Conservation (phyloP, 2,113 vertebrate genomes). For the Paraplagusia blochii region DNA sequence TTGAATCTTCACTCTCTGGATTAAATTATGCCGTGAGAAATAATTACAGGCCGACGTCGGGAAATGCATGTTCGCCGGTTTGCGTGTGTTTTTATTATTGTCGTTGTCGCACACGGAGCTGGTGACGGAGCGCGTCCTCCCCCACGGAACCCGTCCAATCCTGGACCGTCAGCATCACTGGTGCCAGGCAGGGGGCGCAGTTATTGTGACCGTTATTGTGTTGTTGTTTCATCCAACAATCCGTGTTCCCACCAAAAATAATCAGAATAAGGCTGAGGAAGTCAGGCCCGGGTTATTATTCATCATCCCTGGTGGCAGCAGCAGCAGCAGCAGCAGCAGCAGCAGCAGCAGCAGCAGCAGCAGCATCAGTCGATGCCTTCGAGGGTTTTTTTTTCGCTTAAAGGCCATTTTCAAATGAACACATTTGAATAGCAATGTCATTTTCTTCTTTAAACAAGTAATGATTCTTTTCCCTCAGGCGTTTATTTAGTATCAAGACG, state of each 20-base stretch:
- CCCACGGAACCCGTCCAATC: slow-evolving; percentile 54
- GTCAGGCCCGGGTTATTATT: slow-evolving; percentile 66
- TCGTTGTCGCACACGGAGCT: slow-evolving; percentile 59
- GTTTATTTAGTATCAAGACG: slow-evolving; percentile 28
- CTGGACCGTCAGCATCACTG: slow-evolving; percentile 65
- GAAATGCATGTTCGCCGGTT: slow-evolving; percentile 68
- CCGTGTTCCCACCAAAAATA: slow-evolving; percentile 51
- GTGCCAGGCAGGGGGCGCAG: slow-evolving; percentile 46
- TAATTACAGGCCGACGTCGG: slow-evolving; percentile 73
- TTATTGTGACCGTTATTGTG: slow-evolving; percentile 62
- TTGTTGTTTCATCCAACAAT: slow-evolving; percentile 67
- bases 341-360: too few species aligned
- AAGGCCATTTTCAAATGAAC: slow-evolving; percentile 65
- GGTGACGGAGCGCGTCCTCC: slow-evolving; percentile 55
- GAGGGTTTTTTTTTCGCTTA: slow-evolving; percentile 60
- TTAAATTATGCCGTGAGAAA: slow-evolving; percentile 74
- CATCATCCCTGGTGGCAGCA: slow-evolving; percentile 55
- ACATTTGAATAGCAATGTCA: slow-evolving; percentile 71
- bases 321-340: slow-evolving; percentile 9
- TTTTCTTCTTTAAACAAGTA: slow-evolving; percentile 37
- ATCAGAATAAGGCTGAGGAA: slow-evolving; percentile 73
- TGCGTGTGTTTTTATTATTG: slow-evolving; percentile 61
- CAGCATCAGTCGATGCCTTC: slow-evolving; percentile 25
- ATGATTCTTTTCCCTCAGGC: slow-evolving; percentile 55
- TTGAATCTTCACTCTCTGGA: slow-evolving; percentile 72